phyloP scores from a whole-genome alignment of 2,888 invertebrate genomes.

The Tupiocoris notatus region DNA sequence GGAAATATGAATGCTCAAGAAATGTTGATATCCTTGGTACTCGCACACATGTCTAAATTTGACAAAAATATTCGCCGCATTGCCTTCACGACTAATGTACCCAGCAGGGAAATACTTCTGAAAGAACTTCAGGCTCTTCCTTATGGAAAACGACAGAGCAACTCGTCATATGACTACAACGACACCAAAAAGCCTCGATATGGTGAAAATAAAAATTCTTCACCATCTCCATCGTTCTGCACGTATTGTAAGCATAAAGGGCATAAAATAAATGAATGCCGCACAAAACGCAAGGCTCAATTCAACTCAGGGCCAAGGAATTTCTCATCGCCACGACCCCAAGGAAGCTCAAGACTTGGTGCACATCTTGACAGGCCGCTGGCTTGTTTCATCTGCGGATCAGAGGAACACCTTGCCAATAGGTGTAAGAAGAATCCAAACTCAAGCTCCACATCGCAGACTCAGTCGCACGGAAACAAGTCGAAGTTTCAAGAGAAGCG shows the following conservation, averaged over 20 bases:
- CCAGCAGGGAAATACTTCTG: background rate
- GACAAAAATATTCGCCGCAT: conserved; percentile 20
- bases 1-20: conserved; percentile 8
- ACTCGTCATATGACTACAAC: background rate
- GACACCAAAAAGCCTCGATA: background rate
- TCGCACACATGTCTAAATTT: conserved; percentile 26
- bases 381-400: conserved; percentile 6
- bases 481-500: conserved; percentile 1
- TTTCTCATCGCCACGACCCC: too few species aligned
- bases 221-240: too few species aligned
- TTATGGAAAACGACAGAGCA: conserved; percentile 1
- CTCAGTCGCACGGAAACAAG: background rate
- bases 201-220: background rate
- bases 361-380: too few species aligned
- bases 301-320: too few species aligned
- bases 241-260: too few species aligned
- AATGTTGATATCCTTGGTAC: conserved; percentile 19
- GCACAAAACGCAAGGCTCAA: too few species aligned
- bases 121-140: conserved; percentile 11
- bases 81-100: conserved; percentile 21
- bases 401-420: conserved; percentile 7
- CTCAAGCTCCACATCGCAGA: background rate
- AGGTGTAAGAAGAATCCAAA: conserved; percentile 2
- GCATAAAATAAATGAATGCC: too few species aligned
- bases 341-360: too few species aligned